A percentile compares a stretch with the other conserved stretches of the same genome.
phyloP scores from a whole-genome alignment of 2,888 invertebrate genomes.

The Acanthoscelides obtectus region DNA sequence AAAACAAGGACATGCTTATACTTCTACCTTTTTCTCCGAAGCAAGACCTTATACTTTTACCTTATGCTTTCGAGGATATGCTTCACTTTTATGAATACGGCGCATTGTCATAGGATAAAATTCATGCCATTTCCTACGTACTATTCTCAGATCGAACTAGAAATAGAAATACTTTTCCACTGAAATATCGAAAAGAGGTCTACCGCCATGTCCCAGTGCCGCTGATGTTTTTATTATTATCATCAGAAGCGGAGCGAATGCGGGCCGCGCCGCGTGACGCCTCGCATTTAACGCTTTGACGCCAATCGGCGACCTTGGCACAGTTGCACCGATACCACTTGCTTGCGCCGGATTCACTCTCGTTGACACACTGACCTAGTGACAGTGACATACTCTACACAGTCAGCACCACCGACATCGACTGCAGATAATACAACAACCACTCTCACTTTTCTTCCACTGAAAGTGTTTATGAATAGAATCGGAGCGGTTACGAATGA shows the following conservation, averaged over 20 bases:
- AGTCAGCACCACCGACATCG: conserved; percentile 10
- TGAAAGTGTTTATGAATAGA: no score
- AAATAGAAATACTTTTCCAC: no score
- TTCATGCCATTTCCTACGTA: no score
- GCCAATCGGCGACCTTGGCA: conserved; percentile 20
- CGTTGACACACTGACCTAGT: conserved; percentile 41
- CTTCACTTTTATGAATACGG: no score
- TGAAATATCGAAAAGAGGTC: no score
- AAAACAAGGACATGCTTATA: no score
- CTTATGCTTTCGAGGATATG: no score
- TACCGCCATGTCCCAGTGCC: neutral
- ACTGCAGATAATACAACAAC: neutral
- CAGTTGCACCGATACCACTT: conserved; percentile 21
- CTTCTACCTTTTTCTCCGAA: no score
- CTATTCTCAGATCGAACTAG: no score
- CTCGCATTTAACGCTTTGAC: conserved; percentile 4
- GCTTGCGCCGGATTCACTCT: conserved; percentile 39
- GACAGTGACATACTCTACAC: conserved; percentile 34
- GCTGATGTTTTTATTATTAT: neutral
- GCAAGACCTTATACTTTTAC: no score
- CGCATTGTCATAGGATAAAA: no score
- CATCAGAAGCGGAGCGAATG: neutral
- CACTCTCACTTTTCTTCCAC: neutral
- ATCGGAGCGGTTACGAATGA: no score
- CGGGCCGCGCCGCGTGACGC: neutral